Base-by-base conservation (phyloP, 2,113 vertebrate genomes). In the Pluvialis apricaria region DNA sequence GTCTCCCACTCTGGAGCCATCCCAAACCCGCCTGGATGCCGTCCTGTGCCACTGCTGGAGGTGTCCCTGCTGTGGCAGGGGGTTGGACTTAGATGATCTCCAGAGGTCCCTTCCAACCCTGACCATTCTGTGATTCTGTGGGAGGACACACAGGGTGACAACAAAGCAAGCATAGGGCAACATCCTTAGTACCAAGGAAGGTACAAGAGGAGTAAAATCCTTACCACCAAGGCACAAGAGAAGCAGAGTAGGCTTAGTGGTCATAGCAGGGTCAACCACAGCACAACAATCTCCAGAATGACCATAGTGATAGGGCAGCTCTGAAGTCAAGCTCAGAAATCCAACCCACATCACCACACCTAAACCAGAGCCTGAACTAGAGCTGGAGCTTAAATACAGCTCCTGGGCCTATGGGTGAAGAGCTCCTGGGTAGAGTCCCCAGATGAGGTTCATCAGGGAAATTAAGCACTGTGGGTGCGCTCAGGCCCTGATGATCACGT, bases 281-380 rank as follows among this genome's bases (percentile, higher is more conserved):
- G 29, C 11, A 0, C 36, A 20, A 32, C 15, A 15, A 14, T 5
- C 55, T 34, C 40, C n/a, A 17, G 22, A 36, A 75, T 4, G 10
- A 6, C 76, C 47, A 1, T 5, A 19, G 15, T 2, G 6, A 32
- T 42, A 47, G 20, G 20, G 10, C 31, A 51, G n/a, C 36, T 44
- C 64, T 25, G 5, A 24, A 15, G 15, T 2, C n/a, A 52, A 45
- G 19, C 24, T 44, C 58, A 9, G 10, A 58, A 64, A 11, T 5
- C 69, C 40, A 42, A 1, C 0, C 11, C 29, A 17, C 16, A 13
- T 8, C 55, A 70, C 5, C 36, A 34, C 11, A 61, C 11, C 36
- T 2, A 34, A 58, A 45, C 2, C 20, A 58, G 3, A 6, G 4
- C 6, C 11, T 3, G 2, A 22, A 1, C 45, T 45, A 1, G 15